phyloP scores from a whole-genome alignment of 92 coral and sea anemone genomes.

The Muricea muricata region DNA sequence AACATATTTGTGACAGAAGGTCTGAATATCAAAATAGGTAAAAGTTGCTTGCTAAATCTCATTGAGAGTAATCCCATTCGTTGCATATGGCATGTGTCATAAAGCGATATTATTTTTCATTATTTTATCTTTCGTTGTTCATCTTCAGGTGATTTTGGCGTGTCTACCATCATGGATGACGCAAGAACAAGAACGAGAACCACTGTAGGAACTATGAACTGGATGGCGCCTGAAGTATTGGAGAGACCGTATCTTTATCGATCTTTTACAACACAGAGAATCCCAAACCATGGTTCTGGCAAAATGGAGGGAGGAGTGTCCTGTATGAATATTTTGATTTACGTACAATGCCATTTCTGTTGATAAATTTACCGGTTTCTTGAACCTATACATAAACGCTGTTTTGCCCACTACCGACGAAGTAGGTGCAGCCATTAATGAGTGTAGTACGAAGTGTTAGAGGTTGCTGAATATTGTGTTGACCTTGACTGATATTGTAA shows the following conservation, averaged over 20 bases:
- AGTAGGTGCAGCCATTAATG: too few relatives aligned
- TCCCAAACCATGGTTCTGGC: too few relatives aligned
- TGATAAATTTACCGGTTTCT: too few relatives aligned
- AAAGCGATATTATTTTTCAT: neutral
- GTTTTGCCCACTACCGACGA: too few relatives aligned
- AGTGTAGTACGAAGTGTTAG: too few relatives aligned
- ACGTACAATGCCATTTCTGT: too few relatives aligned
- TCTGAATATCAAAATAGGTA: constrained; percentile 87
- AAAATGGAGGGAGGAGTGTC: too few relatives aligned
- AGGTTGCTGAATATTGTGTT: neutral
- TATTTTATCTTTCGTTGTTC: neutral
- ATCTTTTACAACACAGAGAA: too few relatives aligned
- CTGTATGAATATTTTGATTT: too few relatives aligned
- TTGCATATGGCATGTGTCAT: neutral
- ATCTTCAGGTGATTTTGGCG: constrained; percentile 94
- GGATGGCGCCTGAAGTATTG: constrained; percentile 99
- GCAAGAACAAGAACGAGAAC: constrained; percentile 97
- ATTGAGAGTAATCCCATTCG: too few relatives aligned
- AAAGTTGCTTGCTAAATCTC: too few relatives aligned
- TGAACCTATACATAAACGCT: too few relatives aligned
- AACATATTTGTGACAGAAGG: constrained; percentile 88
- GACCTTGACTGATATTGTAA: constrained; percentile 21
- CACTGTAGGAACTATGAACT: constrained; percentile 99
- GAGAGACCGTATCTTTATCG: constrained; percentile 98
- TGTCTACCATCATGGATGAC: constrained; percentile 99